Conservation (phyloP, 2,888 invertebrate genomes). For the Polyommatus icarus region DNA sequence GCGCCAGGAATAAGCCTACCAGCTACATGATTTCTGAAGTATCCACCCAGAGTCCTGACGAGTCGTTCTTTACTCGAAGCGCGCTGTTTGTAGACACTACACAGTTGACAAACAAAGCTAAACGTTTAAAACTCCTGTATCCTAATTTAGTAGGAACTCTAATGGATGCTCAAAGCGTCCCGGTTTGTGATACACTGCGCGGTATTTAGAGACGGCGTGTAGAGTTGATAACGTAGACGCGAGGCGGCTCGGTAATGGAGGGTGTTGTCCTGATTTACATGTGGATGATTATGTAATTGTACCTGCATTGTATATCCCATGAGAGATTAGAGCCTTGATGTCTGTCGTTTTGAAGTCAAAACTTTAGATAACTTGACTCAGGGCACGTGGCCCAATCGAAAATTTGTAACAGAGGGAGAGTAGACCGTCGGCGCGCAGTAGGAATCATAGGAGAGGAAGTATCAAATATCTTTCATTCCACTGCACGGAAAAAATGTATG, state of each 20-base stretch:
- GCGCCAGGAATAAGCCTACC: not conserved
- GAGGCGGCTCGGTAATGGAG: not conserved
- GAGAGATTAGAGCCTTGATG: not conserved
- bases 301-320: not conserved
- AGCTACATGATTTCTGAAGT: not conserved
- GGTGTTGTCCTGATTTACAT: slow-evolving; percentile 13
- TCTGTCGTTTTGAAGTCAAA: not conserved
- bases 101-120: slow-evolving; percentile 6
- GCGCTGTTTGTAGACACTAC: not conserved
- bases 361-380: too few relatives aligned
- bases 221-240: not conserved
- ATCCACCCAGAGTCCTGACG: not conserved
- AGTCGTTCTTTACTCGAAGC: not conserved
- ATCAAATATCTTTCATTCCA: too few relatives aligned
- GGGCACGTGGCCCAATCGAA: too few relatives aligned
- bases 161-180: slow-evolving; percentile 16
- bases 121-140: not conserved
- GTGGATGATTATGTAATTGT: slow-evolving; percentile 1
- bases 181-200: slow-evolving; percentile 10
- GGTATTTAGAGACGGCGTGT: not conserved
- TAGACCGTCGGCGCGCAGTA: too few relatives aligned
- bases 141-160: slow-evolving; percentile 5
- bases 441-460: too few relatives aligned
- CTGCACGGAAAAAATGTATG: too few relatives aligned
- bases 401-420: too few relatives aligned